Percentiles rank a stretch among this genome's conserved stretches.
These are phyloP conservation scores for Drosophila rufa DNA, from an alignment of 1,140 invertebrate genomes.

Conservation along the genomic window DNA sequence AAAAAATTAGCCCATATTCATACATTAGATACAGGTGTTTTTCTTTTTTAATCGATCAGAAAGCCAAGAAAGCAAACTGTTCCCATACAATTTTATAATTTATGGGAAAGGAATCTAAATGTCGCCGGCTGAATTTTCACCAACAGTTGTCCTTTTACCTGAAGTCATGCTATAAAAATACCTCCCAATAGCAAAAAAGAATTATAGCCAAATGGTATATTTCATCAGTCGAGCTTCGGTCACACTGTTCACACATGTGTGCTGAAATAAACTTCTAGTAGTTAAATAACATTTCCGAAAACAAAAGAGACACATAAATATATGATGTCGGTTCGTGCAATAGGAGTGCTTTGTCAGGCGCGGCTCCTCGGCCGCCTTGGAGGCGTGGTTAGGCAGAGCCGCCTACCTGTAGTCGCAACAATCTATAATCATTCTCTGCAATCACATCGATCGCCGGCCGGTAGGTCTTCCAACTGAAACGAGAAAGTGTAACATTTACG, in stretches of 20 bases:
- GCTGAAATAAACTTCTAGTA: conserved; percentile 18
- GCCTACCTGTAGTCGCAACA: not conserved
- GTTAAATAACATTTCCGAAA: conserved; percentile 56
- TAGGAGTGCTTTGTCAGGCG: conserved; percentile 26
- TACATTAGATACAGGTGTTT: too few species aligned
- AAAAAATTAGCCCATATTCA: too few species aligned
- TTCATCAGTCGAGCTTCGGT: not conserved
- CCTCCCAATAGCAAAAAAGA: too few species aligned
- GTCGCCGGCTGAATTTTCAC: too few species aligned
- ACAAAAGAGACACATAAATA: not conserved
- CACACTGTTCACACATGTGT: conserved; percentile 52
- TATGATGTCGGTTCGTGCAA: conserved; percentile 37
- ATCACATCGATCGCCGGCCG: conserved; percentile 11
- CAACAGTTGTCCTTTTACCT: too few species aligned
- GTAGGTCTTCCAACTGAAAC: conserved; percentile 1
- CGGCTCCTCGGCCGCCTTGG: conserved; percentile 16
- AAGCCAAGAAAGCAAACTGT: too few species aligned
- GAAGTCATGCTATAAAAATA: too few species aligned
- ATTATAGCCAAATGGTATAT: not conserved
- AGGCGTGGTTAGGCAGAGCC: conserved; percentile 5
- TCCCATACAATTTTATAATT: too few species aligned
- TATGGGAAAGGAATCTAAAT: too few species aligned
- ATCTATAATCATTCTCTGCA: conserved; percentile 1
- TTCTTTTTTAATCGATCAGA: too few species aligned
- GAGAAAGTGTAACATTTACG: not conserved